Percentiles rank a stretch among this genome's conserved stretches.
phyloP scores from a whole-genome alignment of 2,797 vertebrate species.

The Streptopelia turtur region DNA sequence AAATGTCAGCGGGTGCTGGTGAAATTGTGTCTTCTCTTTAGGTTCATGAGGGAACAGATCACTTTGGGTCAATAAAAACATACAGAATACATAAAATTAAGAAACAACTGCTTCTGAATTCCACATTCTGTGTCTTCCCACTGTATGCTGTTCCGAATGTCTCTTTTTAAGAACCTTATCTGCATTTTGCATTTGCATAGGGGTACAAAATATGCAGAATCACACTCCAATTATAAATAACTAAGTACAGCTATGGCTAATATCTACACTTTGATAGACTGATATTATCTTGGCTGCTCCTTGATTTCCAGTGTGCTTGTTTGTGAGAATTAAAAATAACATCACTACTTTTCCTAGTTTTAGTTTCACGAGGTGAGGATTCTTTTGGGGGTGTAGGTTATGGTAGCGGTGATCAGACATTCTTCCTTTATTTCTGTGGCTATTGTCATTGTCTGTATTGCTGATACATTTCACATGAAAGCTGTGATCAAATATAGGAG shows the following conservation, averaged over 20 bases:
- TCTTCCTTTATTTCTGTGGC: neutral
- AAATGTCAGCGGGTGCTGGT: neutral
- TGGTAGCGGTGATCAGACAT: neutral
- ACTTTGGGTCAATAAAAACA: neutral
- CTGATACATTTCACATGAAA: neutral
- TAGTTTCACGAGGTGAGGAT: neutral
- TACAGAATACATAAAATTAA: neutral
- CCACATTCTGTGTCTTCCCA: neutral
- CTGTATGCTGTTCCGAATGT: neutral
- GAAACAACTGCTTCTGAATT: neutral
- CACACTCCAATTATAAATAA: slow-evolving; percentile 21
- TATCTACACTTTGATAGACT: neutral
- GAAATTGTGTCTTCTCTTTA: neutral
- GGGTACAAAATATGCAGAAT: slow-evolving; percentile 31
- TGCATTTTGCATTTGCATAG: neutral
- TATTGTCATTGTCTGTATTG: neutral
- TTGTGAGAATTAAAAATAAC: neutral
- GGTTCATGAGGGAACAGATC: neutral
- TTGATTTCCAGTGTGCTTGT: neutral
- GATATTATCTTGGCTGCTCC: neutral
- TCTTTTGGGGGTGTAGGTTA: neutral
- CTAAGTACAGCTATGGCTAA: neutral
- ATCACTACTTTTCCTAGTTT: neutral
- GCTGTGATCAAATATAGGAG: neutral
- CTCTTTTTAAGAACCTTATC: neutral